Base-by-base conservation (phyloP, 2,797 vertebrate genomes). In the Schizopygopsis malacanthus region DNA sequence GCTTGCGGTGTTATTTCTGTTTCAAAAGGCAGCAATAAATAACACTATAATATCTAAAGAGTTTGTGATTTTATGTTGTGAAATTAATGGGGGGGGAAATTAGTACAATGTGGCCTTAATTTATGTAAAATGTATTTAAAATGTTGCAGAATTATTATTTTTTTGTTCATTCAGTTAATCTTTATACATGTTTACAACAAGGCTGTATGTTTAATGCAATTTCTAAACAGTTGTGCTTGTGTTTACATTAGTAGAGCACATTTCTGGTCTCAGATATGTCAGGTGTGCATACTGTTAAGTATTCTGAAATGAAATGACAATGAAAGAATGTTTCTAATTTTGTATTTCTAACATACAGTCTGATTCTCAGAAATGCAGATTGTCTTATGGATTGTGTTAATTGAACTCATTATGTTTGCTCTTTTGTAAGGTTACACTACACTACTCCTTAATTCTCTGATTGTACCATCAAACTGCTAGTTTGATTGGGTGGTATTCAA, bases 401-500 rank as follows among this genome's bases (percentile, higher is more conserved):
- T 85, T 87, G 10, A 85, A 79, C 81, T 59, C 67, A 85, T 82
- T 61, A 80, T 43, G 72, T 47, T 75, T 77, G 54, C 50, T 73
- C 72, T 82, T 81, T 84, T 81, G 77, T 86, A 52, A 78, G 78
- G n/a, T 78, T 88, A 67, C 65, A 82, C 71, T 61, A 76, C 81
- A 83, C 63, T 78, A 37, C 25, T 78, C 13, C 54, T 77, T 81
- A 76, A 90, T 81, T 76, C 33, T 79, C 84, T 87, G 87, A 88
- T 88, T 76, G 79, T 63, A 65, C 75, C 77, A 78, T 82, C 43
- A 63, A 88, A 88, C 86, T 85, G 25, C 20, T 75, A 45, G 50
- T 63, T 88, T 93, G 92, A 94, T 92, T 92, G 91, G 84, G 82
- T 41, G 25, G 82, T 88, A 88, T 93, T 94, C 90, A 91, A 83